phyloP scores from a whole-genome alignment of 2,888 invertebrate genomes.

The Plagiodera versicolora region DNA sequence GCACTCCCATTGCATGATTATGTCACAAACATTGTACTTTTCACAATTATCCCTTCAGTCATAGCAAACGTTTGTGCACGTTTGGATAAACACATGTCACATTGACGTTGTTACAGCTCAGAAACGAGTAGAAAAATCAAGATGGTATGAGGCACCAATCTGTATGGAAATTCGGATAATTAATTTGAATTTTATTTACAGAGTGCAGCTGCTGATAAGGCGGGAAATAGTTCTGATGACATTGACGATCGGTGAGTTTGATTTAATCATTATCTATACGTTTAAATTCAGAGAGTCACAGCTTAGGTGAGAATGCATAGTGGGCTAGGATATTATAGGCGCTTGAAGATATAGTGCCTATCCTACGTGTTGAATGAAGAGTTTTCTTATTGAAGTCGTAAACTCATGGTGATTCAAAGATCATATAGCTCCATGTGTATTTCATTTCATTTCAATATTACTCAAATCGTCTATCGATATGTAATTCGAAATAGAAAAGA shows the following conservation, averaged over 20 bases:
- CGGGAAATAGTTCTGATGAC: constrained; percentile 39
- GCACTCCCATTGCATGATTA: constrained; percentile 44
- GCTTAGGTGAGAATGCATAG: too few relatives aligned
- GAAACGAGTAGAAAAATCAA: not conserved
- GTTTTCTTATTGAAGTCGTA: too few relatives aligned
- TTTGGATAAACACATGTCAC: not conserved
- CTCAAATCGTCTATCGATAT: too few relatives aligned
- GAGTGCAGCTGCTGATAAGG: constrained; percentile 4
- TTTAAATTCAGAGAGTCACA: too few relatives aligned
- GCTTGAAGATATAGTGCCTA: too few relatives aligned
- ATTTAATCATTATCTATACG: not conserved
- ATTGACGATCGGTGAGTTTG: constrained; percentile 49
- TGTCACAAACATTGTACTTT: constrained; percentile 36
- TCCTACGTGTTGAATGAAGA: too few relatives aligned
- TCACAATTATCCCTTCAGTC: constrained; percentile 19
- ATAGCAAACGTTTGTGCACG: not conserved
- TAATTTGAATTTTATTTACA: not conserved
- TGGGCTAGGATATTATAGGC: too few relatives aligned
- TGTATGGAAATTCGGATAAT: not conserved
- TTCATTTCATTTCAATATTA: too few relatives aligned
- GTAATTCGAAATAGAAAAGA: too few relatives aligned
- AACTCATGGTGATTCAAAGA: too few relatives aligned
- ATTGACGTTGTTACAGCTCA: not conserved
- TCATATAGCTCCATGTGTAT: too few relatives aligned
- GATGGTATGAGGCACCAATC: not conserved